phyloP scores from a whole-genome alignment of 2,113 vertebrate species.

The Hippocampus barbouri region DNA sequence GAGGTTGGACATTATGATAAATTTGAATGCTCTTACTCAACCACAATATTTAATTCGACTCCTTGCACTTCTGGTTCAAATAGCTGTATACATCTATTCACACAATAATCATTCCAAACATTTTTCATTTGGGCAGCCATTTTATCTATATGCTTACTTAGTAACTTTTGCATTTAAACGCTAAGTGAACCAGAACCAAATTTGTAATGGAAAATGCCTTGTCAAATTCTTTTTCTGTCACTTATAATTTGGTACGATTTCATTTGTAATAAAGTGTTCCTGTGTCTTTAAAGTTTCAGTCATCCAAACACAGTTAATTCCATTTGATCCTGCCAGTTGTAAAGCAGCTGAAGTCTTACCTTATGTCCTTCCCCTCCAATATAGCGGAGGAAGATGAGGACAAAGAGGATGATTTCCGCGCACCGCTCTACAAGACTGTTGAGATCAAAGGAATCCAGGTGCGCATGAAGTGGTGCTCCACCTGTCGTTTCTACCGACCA shows the following conservation, averaged over 20 bases:
- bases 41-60: background rate
- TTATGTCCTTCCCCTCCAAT: background rate
- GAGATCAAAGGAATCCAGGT: constrained; percentile 96
- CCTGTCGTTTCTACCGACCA: constrained; percentile 95
- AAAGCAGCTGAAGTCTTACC: background rate
- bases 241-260: background rate
- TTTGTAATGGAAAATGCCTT: background rate
- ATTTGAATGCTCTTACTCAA: background rate
- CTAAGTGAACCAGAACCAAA: background rate
- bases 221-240: background rate
- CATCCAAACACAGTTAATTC: background rate
- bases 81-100: background rate
- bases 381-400: constrained; percentile 96
- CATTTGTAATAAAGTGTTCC: background rate
- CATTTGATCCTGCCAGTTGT: background rate
- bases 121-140: background rate
- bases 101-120: background rate
- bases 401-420: constrained; percentile 97
- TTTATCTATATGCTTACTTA: background rate
- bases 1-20: background rate
- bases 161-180: background rate
- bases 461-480: constrained; percentile 98
- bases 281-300: no score
- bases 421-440: constrained; percentile 95
- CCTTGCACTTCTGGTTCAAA: background rate